These are phyloP conservation scores for Amiota minor DNA, from an alignment of 2,888 invertebrate genomes.

Conservation along the genomic window DNA sequence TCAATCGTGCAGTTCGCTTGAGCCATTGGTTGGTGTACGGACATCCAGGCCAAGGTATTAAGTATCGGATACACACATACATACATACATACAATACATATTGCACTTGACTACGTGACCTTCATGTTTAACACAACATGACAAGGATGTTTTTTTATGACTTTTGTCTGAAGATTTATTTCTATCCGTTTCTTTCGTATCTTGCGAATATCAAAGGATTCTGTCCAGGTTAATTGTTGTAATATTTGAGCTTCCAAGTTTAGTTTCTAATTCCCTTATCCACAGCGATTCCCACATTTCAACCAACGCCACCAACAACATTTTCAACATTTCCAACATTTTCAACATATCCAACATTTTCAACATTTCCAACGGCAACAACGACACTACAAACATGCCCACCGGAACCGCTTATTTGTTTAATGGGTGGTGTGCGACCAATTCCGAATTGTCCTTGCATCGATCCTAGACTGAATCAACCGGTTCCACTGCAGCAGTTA, in stretches of 20 bases:
- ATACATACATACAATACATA: no score
- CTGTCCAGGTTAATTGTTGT: slow-evolving; percentile 68
- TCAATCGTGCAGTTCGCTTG: slow-evolving; percentile 2
- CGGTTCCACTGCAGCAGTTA: slow-evolving; percentile 22
- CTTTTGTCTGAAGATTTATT: slow-evolving; percentile 70
- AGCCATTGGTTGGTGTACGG: neutral
- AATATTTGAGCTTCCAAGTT: slow-evolving; percentile 59
- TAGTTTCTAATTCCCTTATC: slow-evolving; percentile 52
- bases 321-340: slow-evolving; percentile 23
- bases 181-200: slow-evolving; percentile 72
- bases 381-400: slow-evolving; percentile 55
- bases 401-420: slow-evolving; percentile 62
- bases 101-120: neutral
- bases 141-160: slow-evolving; percentile 63
- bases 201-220: slow-evolving; percentile 71
- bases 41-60: neutral
- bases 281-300: slow-evolving; percentile 50
- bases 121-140: neutral
- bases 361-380: slow-evolving; percentile 47
- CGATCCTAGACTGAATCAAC: slow-evolving; percentile 64
- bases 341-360: neutral
- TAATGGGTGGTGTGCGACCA: slow-evolving; percentile 64
- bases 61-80: neutral
- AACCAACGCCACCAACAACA: slow-evolving; percentile 44
- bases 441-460: slow-evolving; percentile 71